Conservation (phyloP, 2,888 invertebrate species). For the Monoplex corrugatus region DNA sequence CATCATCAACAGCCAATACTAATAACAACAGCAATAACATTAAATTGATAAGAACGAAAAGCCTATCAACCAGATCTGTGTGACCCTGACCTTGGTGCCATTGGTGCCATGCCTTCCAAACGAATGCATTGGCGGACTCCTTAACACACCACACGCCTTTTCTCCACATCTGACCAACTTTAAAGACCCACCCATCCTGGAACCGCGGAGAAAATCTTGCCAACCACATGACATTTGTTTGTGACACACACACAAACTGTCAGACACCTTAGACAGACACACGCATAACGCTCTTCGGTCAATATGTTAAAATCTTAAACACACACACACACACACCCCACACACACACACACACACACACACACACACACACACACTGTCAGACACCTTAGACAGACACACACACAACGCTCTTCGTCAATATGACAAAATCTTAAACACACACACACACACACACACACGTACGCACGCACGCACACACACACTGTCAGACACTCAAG, state of each 20-base stretch:
- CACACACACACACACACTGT: background rate
- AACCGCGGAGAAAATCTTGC: background rate
- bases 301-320: no score
- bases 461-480: background rate
- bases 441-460: conserved; percentile 10
- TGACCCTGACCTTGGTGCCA: no score
- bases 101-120: no score
- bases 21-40: no score
- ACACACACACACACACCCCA: conserved; percentile 11
- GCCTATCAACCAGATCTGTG: no score
- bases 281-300: no score
- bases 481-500: background rate
- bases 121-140: background rate
- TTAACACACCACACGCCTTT: background rate
- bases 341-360: background rate
- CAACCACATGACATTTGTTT: background rate
- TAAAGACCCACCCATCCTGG: no score
- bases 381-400: background rate
- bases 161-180: background rate
- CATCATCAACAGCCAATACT: no score
- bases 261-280: background rate
- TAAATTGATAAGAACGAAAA: no score
- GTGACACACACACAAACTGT: background rate
- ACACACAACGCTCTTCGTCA: no score
- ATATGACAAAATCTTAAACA: no score